Evolutionary conservation across 2,113 vertebrate genomes (phyloP), one percentile per base, ranked within the genome.

Genomic region (Rhinoderma darwinii): DNA sequence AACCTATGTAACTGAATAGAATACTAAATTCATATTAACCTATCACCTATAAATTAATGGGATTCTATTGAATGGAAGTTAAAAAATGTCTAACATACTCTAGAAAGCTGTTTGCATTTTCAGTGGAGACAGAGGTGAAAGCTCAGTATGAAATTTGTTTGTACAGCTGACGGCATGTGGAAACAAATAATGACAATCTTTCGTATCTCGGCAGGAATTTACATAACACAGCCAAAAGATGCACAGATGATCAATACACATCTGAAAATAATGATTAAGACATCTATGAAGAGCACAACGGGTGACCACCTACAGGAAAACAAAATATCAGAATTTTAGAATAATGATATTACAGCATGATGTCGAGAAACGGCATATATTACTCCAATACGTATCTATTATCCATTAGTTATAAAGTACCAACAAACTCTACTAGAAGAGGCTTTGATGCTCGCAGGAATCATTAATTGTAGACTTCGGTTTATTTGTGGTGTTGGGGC

Each of bases 1-100:
- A 61, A 63, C 18, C 56, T 41, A n/a, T 27, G 37, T 10, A 22
- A 41, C 78, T 61, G 78, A 43, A 41, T 18, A 81, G 78, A 81
- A 81, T 81, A 81, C 78, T 43, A 81, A 63, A 63, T 59, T 41
- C 37, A 59, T 37, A 81, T 81, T 81, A 81, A 81, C 78, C 78
- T 81, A 10, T 43, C 41, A 43, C 78, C 56, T 27, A n/a, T 41
- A 81, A 59, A 63, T 35, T 41, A 59, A 63, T 25, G 22, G 78
- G 11, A 61, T 81, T 81, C 63, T 63, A 81, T 43, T 39, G 25
- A 81, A 41, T 81, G 37, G 17, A 81, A 43, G 78, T 41, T 63
- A 39, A 63, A 27, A 35, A 41, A 63, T 25, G 14, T 61, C 78
- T 18, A 43, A 41, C 56, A 63, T 17, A 39, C 25, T 32, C 18